Conservation (phyloP, 2,113 vertebrate species). For the Pangasianodon gigas region DNA sequence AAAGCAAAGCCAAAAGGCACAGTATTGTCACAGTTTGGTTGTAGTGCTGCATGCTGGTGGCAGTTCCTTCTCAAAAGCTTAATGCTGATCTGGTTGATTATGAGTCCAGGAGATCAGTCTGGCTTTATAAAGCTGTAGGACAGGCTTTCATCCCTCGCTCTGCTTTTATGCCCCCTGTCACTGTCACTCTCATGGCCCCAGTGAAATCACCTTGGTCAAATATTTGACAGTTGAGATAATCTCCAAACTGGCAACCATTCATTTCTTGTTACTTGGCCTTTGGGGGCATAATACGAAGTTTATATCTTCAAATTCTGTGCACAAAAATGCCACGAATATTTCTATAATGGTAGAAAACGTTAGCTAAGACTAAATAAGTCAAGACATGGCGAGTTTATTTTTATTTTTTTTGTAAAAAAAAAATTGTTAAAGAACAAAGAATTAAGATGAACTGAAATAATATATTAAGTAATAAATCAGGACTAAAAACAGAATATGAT, state of each 20-base stretch:
- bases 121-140: constrained; percentile 30
- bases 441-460: background rate
- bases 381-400: background rate
- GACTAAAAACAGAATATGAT: background rate
- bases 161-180: constrained; percentile 19
- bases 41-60: constrained; percentile 25
- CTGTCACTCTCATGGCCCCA: constrained; percentile 27
- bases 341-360: background rate
- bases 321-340: background rate
- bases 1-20: constrained; percentile 35
- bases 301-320: background rate
- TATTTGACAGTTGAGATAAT: constrained; percentile 53
- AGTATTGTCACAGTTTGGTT: constrained; percentile 14
- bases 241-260: constrained; percentile 9
- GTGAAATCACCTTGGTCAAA: constrained; percentile 44
- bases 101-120: background rate
- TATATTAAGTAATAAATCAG: background rate
- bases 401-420: background rate
- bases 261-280: constrained; percentile 24
- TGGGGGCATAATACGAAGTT: constrained; percentile 22
- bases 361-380: background rate
- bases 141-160: constrained; percentile 1
- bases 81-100: background rate
- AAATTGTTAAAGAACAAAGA: background rate
- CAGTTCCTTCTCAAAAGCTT: background rate